These are phyloP conservation scores for Chloebia gouldiae DNA, from an alignment of 2,113 vertebrate genomes.

Conservation along the genomic window DNA sequence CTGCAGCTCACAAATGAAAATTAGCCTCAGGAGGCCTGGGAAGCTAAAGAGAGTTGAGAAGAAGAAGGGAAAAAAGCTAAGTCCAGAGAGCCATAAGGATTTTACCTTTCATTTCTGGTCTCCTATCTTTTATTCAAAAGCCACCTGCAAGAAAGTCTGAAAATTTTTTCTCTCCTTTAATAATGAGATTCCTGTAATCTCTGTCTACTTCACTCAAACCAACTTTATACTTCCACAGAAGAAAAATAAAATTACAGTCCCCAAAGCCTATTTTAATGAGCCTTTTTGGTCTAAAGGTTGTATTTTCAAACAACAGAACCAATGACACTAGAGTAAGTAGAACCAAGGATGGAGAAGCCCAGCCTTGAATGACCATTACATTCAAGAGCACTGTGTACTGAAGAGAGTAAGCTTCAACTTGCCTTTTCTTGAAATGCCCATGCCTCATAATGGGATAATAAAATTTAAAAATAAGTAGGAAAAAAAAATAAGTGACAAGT, in stretches of 20 bases:
- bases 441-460: neutral
- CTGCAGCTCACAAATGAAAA: neutral
- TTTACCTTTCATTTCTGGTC: neutral
- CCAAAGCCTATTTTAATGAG: neutral
- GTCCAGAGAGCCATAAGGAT: neutral
- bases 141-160: neutral
- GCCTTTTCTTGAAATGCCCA: neutral
- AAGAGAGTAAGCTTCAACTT: neutral
- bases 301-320: neutral
- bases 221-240: neutral
- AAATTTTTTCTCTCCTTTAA: neutral
- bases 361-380: neutral
- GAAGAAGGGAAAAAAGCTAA: neutral
- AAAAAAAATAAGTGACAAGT: neutral
- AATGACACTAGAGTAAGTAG: neutral
- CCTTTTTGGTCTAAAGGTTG: neutral
- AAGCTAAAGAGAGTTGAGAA: neutral
- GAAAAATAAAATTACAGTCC: neutral
- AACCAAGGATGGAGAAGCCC: neutral
- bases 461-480: neutral
- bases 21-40: neutral
- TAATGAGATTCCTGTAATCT: neutral
- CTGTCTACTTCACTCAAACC: neutral
- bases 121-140: neutral
- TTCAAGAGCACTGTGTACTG: neutral